phyloP scores from a whole-genome alignment of 2,113 vertebrate species.

The Stegostoma tigrinum region DNA sequence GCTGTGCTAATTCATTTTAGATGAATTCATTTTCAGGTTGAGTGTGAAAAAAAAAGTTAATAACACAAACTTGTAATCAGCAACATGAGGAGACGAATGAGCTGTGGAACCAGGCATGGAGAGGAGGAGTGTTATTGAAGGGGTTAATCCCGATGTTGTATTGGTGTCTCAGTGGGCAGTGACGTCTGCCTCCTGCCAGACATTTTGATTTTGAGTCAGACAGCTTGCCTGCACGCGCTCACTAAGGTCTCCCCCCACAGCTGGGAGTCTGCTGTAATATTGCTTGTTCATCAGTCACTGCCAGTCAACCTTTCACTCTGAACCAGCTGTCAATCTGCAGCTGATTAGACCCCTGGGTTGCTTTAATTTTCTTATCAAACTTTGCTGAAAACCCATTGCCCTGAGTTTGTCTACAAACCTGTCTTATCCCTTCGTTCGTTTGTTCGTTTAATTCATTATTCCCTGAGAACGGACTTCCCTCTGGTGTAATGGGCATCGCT shows the following conservation, averaged over 20 bases:
- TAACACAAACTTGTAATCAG: constrained; percentile 19
- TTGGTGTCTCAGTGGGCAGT: background rate
- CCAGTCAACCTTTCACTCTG: background rate
- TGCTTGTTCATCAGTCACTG: constrained; percentile 22
- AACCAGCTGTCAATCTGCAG: background rate
- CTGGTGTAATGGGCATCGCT: background rate
- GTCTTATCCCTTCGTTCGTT: background rate
- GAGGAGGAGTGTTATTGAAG: background rate
- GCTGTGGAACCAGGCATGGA: background rate
- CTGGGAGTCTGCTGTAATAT: background rate
- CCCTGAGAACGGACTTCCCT: background rate
- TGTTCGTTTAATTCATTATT: background rate
- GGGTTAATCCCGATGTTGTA: background rate
- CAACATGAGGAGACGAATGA: background rate
- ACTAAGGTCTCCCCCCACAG: background rate
- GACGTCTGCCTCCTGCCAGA: background rate
- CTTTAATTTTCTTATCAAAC: background rate
- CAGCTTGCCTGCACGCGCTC: background rate
- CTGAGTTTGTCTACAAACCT: background rate
- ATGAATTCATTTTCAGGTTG: constrained; percentile 18
- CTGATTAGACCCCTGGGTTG: background rate
- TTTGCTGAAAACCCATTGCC: background rate
- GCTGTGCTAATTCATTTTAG: constrained; percentile 19
- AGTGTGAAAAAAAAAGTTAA: background rate
- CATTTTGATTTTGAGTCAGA: background rate